Evolutionary conservation across 1,140 invertebrate species (phyloP), one percentile per base, ranked within the genome.

Genomic region (Penaeus vannamei): DNA sequence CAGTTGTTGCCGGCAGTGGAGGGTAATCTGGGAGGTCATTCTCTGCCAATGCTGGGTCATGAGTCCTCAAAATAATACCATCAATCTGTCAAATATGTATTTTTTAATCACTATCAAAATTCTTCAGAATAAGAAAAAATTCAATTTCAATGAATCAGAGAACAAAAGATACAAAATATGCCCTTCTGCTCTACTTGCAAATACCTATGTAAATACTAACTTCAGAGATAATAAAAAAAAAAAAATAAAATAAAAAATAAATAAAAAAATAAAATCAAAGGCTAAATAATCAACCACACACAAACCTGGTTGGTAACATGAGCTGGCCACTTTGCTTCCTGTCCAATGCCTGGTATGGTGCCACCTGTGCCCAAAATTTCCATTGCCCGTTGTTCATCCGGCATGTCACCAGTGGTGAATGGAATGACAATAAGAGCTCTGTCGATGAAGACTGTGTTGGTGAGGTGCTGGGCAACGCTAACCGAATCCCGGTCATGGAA

Each of bases 361-460:
- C 96, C 96, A 0, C 96, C 96, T 92, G 97, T 97, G 85, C 96
- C 97, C 0, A 97, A 97, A 92, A 98, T 95, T 93, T 98, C 97
- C 79, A 99, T 93, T 0, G 98, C 98, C 88, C 96, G 96, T 91
- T 97, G 96, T 93, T 99, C 98, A 93, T 99, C 98, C 0, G 98
- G 98, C 92, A 99, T 99, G 91, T 97, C 97, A 93, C 95, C 94
- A 91, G 94, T 94, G 91, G 96, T 95, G 91, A 97, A 96, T 0
- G 98, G 98, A 36, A 98, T 97, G 36, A 99, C 97, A 91, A 99
- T 98, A 3, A 99, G 93, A 14, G 98, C 98, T 89, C 98, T 95
- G 93, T 99, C 99, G 92, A 99, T 99, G 93, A 99, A 99, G 46
- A 99, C 98, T 0, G 98, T 99, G 92, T 99, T 99, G 7, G 98